phyloP scores from a whole-genome alignment of 2,888 invertebrate species.

The Diaperis boleti region DNA sequence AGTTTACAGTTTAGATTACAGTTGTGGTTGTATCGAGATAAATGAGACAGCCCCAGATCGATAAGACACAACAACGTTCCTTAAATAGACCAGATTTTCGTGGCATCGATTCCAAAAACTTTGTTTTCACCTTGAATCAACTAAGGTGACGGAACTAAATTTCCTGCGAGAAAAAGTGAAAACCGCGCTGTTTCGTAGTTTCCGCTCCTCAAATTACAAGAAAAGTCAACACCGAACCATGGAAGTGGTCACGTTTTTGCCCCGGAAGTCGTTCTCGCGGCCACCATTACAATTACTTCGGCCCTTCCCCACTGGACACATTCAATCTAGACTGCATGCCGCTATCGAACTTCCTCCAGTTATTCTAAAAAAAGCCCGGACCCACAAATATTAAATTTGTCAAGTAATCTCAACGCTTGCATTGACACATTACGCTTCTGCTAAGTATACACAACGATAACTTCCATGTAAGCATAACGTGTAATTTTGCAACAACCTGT shows the following conservation, averaged over 20 bases:
- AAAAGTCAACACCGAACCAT: neutral
- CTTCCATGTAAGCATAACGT: neutral
- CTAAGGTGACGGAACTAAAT: conserved; percentile 25
- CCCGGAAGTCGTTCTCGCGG: neutral
- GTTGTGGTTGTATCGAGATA: neutral
- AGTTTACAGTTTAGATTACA: too few relatives aligned
- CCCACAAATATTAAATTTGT: conserved; percentile 5
- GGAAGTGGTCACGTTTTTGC: neutral
- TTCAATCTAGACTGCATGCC: too few relatives aligned
- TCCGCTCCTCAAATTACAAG: neutral
- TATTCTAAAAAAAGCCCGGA: neutral
- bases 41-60: neutral
- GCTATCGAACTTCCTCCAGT: too few relatives aligned
- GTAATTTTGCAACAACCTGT: neutral
- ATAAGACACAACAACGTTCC: neutral
- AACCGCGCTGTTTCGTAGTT: conserved; percentile 7
- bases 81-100: neutral
- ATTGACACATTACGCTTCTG: conserved; percentile 2
- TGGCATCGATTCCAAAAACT: neutral
- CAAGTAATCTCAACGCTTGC: conserved; percentile 2
- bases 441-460: conserved; percentile 5
- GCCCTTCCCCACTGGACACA: too few relatives aligned
- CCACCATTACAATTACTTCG: too few relatives aligned
- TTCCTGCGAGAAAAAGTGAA: conserved; percentile 19
- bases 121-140: conserved; percentile 11